A percentile compares a stretch with the other conserved stretches of the same genome.
Conservation (phyloP, 2,888 invertebrate species). For the Axea sp. region DNA sequence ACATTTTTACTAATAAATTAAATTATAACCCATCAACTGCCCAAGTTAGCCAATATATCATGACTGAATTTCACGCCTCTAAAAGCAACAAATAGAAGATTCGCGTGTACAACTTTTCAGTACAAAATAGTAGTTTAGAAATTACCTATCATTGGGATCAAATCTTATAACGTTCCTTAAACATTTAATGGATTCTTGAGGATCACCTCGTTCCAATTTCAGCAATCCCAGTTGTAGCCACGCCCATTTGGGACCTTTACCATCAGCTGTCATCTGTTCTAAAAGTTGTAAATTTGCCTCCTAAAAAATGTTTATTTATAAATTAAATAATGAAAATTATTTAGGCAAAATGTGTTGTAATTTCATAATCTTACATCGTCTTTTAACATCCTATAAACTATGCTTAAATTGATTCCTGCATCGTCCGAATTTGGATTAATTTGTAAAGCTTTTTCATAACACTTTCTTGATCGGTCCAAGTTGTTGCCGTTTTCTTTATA, state of each 20-base stretch:
- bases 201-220: conserved; percentile 87
- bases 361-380: conserved; percentile 82
- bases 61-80: no score
- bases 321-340: no score
- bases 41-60: no score
- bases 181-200: conserved; percentile 87
- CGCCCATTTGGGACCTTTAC: conserved; percentile 85
- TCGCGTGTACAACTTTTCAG: no score
- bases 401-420: conserved; percentile 88
- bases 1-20: no score
- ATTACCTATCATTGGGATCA: conserved; percentile 85
- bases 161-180: conserved; percentile 87
- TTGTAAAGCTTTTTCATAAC: conserved; percentile 90
- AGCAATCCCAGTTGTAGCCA: conserved; percentile 91
- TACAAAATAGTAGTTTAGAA: no score
- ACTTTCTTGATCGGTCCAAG: conserved; percentile 87
- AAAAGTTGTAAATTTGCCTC: conserved; percentile 84
- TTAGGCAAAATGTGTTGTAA: background rate
- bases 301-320: conserved; percentile 71
- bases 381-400: conserved; percentile 85
- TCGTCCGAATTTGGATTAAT: conserved; percentile 85
- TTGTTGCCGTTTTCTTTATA: conserved; percentile 84
- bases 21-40: no score
- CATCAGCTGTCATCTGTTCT: conserved; percentile 79
- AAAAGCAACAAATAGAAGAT: no score